These are phyloP conservation scores for Danionella cerebrum DNA, from an alignment of 2,113 vertebrate species.

Conservation along the genomic window DNA sequence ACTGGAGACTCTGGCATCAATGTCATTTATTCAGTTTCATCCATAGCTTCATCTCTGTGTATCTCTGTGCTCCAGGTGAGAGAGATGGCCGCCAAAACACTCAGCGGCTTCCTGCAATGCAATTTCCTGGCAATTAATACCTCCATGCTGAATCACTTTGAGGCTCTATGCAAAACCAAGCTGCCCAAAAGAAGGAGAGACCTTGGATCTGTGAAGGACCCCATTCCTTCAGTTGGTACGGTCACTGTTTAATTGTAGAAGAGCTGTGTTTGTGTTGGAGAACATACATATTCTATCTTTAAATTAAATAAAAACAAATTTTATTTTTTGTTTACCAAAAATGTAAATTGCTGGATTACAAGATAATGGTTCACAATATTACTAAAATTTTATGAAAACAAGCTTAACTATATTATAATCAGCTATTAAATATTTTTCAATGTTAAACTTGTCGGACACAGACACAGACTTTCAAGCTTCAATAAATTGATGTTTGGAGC, in stretches of 20 bases:
- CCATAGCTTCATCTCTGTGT: constrained; percentile 10
- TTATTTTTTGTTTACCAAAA: too few species aligned
- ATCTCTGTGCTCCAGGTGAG: constrained; percentile 69
- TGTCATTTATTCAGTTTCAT: neutral
- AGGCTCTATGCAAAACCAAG: constrained; percentile 90
- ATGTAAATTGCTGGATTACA: too few species aligned
- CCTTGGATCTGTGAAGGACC: constrained; percentile 72
- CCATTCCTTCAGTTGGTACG: constrained; percentile 75
- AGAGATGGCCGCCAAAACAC: constrained; percentile 94
- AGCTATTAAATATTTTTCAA: too few species aligned
- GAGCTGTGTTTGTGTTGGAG: neutral
- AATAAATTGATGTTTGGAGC: too few species aligned
- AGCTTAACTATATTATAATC: too few species aligned
- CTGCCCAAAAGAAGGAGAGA: constrained; percentile 87
- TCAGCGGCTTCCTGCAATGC: constrained; percentile 92
- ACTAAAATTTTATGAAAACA: too few species aligned
- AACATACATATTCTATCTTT: too few species aligned
- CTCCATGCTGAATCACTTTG: constrained; percentile 88
- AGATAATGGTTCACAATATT: too few species aligned
- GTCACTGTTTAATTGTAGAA: constrained; percentile 5
- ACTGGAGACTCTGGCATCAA: neutral
- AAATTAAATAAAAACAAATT: too few species aligned
- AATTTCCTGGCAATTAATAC: constrained; percentile 87
- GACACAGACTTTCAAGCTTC: too few species aligned
- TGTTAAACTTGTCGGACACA: too few species aligned